Conservation (phyloP, 2,113 vertebrate genomes). For the Mormyrus lacerda region DNA sequence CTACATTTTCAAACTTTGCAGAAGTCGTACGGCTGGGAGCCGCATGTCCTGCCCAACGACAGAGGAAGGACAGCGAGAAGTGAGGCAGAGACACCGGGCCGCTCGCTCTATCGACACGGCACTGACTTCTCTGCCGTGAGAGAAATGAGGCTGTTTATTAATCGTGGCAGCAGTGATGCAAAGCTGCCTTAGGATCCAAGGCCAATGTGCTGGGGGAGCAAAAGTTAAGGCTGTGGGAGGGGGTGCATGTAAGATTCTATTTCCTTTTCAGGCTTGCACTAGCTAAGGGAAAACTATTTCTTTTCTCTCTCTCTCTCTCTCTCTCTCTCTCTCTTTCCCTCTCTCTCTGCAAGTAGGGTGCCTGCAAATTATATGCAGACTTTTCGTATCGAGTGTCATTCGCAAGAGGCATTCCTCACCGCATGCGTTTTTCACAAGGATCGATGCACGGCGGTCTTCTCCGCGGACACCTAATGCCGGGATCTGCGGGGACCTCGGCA, state of each 20-base stretch:
- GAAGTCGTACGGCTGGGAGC: background rate
- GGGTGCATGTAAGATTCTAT: constrained; percentile 47
- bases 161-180: constrained; percentile 32
- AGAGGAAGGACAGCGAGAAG: background rate
- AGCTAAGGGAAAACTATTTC: constrained; percentile 37
- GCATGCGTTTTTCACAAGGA: constrained; percentile 6
- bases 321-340: constrained; percentile 25
- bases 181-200: constrained; percentile 20
- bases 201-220: background rate
- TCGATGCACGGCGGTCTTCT: accelerated
- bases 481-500: constrained; percentile 24
- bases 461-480: constrained; percentile 16
- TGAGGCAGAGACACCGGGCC: background rate
- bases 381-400: constrained; percentile 47
- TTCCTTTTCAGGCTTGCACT: constrained; percentile 57
- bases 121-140: constrained; percentile 30
- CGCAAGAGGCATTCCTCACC: constrained; percentile 26
- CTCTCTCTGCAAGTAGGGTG: constrained; percentile 36
- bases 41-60: background rate
- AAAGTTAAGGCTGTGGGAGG: background rate
- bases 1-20: background rate
- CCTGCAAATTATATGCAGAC: constrained; percentile 48
- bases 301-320: constrained; percentile 20
- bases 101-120: background rate
- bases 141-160: constrained; percentile 43